These are phyloP conservation scores for Sebastolobus alascanus DNA, from an alignment of 2,797 vertebrate species.

Conservation along the genomic window DNA sequence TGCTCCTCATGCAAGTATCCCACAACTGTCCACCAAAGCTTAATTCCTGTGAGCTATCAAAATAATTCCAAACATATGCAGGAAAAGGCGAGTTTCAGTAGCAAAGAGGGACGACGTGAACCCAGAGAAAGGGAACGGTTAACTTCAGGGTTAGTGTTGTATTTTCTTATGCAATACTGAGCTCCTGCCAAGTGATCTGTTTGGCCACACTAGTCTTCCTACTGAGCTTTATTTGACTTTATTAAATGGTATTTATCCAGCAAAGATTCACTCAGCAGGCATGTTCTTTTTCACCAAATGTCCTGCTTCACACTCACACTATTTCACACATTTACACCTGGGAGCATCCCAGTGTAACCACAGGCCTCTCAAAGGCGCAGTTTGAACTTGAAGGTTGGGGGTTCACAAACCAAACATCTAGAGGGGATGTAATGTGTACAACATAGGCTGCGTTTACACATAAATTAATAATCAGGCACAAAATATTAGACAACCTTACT, in stretches of 20 bases:
- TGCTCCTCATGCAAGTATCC: not conserved
- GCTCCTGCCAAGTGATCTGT: slow-evolving; percentile 65
- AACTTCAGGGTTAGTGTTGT: slow-evolving; percentile 6
- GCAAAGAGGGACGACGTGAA: not conserved
- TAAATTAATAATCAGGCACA: too few relatives aligned
- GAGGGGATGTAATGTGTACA: not conserved
- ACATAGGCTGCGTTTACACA: too few relatives aligned
- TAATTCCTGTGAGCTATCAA: not conserved
- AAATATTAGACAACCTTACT: too few relatives aligned
- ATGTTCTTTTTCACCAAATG: slow-evolving; percentile 28
- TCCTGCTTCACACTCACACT: slow-evolving; percentile 14
- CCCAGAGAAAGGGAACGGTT: slow-evolving; percentile 23
- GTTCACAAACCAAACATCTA: not conserved
- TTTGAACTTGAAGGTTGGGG: not conserved
- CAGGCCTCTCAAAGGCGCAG: not conserved
- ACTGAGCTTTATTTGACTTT: slow-evolving; percentile 61
- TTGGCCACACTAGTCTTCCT: slow-evolving; percentile 48
- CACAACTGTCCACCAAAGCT: not conserved
- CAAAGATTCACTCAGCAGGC: slow-evolving; percentile 33
- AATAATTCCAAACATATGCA: slow-evolving; percentile 17
- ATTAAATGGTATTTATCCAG: slow-evolving; percentile 58
- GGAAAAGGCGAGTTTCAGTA: not conserved
- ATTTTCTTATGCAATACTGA: slow-evolving; percentile 51
- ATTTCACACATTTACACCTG: slow-evolving; percentile 51
- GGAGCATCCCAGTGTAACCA: not conserved